Evolutionary conservation across 2,797 vertebrate species (phyloP).

Genomic region (Apogon talboti): DNA sequence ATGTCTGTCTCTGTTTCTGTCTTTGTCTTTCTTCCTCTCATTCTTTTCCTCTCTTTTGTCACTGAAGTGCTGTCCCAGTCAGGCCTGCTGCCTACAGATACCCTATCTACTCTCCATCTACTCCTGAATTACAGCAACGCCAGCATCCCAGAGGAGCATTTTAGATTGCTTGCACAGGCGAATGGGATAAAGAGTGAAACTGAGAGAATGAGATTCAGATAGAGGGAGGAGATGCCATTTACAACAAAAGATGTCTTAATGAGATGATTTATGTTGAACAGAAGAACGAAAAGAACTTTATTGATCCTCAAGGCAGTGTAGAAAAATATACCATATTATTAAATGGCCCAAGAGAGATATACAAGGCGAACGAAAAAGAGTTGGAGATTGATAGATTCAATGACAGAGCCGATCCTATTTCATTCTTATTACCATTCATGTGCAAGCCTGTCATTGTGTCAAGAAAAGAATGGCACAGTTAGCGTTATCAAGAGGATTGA

Average conservation of each 20-base stretch:
- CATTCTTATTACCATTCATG: conserved; percentile 30
- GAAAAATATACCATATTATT: conserved; percentile 35
- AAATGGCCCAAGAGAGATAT: conserved; percentile 18
- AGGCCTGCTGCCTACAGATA: conserved; percentile 63
- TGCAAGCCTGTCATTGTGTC: conserved; percentile 24
- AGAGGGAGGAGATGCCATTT: conserved; percentile 54
- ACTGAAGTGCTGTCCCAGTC: conserved; percentile 43
- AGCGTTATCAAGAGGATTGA: conserved; percentile 31
- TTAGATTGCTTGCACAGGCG: conserved; percentile 46
- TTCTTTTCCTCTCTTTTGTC: conserved; percentile 40
- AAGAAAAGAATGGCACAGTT: conserved; percentile 2
- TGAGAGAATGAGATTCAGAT: conserved; percentile 40
- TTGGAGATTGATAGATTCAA: conserved; percentile 19
- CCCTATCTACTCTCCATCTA: conserved; percentile 71
- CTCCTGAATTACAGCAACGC: conserved; percentile 68
- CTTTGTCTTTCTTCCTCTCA: conserved; percentile 40
- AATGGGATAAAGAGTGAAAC: conserved; percentile 51
- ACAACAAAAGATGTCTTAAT: conserved; percentile 67
- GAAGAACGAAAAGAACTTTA: conserved; percentile 37
- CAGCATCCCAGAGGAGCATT: conserved; percentile 56
- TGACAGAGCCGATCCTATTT: conserved; percentile 10
- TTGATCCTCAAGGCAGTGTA: conserved; percentile 26
- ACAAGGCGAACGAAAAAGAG: background rate
- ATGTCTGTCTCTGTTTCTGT: conserved; percentile 24
- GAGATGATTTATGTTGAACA: conserved; percentile 61